These are phyloP conservation scores for Eolophus roseicapilla DNA, from an alignment of 2,113 vertebrate species.

Conservation along the genomic window DNA sequence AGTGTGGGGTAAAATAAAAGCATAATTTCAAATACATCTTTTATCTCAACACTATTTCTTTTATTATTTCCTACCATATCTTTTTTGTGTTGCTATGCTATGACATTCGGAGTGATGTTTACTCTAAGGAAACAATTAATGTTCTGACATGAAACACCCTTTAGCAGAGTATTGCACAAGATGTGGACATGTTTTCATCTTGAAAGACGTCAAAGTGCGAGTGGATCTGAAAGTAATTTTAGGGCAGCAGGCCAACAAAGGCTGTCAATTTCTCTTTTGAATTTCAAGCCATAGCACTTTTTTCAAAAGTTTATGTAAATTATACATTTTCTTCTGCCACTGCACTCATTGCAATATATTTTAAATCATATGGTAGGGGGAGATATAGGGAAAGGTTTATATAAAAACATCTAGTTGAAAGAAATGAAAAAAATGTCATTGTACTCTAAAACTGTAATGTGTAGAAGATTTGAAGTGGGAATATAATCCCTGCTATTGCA, in stretches of 20 bases:
- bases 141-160: not conserved
- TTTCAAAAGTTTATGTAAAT: not conserved
- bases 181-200: not conserved
- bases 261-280: not conserved
- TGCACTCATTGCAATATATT: not conserved
- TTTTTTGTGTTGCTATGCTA: not conserved
- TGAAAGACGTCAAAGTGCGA: not conserved
- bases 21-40: not conserved
- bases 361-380: not conserved
- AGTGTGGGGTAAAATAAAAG: not conserved
- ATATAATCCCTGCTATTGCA: not conserved
- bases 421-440: not conserved
- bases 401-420: not conserved
- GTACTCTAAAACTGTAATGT: not conserved
- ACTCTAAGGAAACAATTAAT: not conserved
- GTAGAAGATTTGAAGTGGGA: not conserved
- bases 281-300: not conserved
- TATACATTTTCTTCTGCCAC: not conserved
- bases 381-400: not conserved
- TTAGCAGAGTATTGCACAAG: not conserved
- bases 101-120: not conserved
- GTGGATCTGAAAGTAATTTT: not conserved
- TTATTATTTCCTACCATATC: not conserved
- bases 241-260: not conserved
- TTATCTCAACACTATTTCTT: not conserved